Conservation (phyloP, 1,140 invertebrate species). For the Bombus pascuorum region DNA sequence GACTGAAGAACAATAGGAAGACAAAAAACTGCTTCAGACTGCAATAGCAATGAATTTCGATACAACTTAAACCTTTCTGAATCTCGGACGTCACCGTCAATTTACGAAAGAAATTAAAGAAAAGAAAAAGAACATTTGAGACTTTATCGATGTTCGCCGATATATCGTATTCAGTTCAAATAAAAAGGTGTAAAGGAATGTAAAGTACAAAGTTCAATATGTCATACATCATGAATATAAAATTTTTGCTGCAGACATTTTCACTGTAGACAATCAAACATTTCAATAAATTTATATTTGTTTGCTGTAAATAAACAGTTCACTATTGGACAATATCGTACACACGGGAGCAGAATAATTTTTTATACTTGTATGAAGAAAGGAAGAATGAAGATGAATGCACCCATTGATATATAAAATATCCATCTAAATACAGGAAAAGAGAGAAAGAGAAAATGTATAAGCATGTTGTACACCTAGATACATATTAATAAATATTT, state of each 20-base stretch:
- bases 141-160: not conserved
- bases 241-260: not conserved
- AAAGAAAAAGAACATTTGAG: not conserved
- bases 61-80: conserved; percentile 28
- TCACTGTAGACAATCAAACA: not conserved
- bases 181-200: not conserved
- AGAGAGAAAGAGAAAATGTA: not conserved
- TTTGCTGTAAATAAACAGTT: not conserved
- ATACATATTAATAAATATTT: conserved; percentile 10
- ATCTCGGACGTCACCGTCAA: not conserved
- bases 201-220: not conserved
- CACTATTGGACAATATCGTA: not conserved
- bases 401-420: conserved; percentile 31
- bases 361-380: conserved; percentile 11
- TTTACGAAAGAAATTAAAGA: not conserved
- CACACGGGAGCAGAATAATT: not conserved
- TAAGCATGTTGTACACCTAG: not conserved
- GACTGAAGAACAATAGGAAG: conserved; percentile 19
- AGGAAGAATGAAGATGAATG: conserved; percentile 54
- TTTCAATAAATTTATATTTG: conserved; percentile 20
- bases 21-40: conserved; percentile 25
- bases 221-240: not conserved
- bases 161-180: not conserved
- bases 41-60: conserved; percentile 43
- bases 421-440: not conserved